A percentile compares a stretch with the other conserved stretches of the same genome.
Conservation (phyloP, 2,113 vertebrate genomes). For the Spea bombifrons region DNA sequence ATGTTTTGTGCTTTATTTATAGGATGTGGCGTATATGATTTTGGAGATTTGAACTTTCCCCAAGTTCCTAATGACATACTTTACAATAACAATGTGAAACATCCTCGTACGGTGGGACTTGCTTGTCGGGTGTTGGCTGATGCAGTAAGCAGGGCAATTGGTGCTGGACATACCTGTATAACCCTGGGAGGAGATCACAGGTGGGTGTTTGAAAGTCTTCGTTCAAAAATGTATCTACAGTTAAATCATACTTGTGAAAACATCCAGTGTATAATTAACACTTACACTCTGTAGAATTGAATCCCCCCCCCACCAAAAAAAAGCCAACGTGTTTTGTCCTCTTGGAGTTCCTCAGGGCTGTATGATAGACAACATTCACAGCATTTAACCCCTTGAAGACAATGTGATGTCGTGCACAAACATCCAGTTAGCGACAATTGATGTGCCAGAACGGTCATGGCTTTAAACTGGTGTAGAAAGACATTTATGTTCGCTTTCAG, state of each 20-base stretch:
- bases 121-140: slow-evolving; percentile 81
- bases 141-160: slow-evolving; percentile 78
- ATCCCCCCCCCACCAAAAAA: too few relatives aligned
- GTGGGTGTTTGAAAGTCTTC: slow-evolving; percentile 60
- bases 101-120: slow-evolving; percentile 85
- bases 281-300: too few relatives aligned
- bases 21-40: slow-evolving; percentile 88
- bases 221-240: background rate
- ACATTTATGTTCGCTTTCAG: too few relatives aligned
- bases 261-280: too few relatives aligned
- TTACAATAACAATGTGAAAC: slow-evolving; percentile 80
- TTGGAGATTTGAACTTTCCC: slow-evolving; percentile 87
- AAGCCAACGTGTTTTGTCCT: too few relatives aligned
- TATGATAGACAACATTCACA: too few relatives aligned
- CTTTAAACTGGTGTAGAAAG: too few relatives aligned
- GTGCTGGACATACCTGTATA: slow-evolving; percentile 81
- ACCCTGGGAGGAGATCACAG: slow-evolving; percentile 96
- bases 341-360: too few relatives aligned
- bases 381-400: too few relatives aligned
- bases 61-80: slow-evolving; percentile 82
- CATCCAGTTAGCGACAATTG: too few relatives aligned
- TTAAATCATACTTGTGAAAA: background rate
- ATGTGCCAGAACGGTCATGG: too few relatives aligned
- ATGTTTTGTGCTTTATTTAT: slow-evolving; percentile 29
- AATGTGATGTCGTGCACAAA: too few relatives aligned